phyloP scores from a whole-genome alignment of 2,113 vertebrate genomes.

The Scytalopus superciliaris region DNA sequence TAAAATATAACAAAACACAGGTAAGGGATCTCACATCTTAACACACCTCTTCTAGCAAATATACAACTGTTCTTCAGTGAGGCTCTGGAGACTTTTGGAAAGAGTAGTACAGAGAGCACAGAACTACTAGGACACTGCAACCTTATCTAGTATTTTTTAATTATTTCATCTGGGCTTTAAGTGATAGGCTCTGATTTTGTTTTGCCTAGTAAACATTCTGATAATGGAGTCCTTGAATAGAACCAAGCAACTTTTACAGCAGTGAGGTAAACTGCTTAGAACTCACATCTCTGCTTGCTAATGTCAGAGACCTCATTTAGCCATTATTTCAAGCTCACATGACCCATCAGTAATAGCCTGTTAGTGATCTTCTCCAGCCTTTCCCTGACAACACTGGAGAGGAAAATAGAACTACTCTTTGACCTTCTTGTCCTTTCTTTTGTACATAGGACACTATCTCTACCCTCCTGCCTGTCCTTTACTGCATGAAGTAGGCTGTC shows the following conservation, averaged over 20 bases:
- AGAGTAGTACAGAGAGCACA: neutral
- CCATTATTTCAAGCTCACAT: neutral
- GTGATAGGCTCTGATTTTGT: neutral
- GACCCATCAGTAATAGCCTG: neutral
- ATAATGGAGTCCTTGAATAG: conserved; percentile 1
- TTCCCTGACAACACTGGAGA: neutral
- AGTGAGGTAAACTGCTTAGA: neutral
- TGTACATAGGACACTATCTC: neutral
- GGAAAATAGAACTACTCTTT: neutral
- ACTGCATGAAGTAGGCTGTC: neutral
- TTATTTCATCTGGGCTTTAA: neutral
- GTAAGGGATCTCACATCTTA: neutral
- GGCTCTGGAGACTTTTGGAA: neutral
- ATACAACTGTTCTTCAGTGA: neutral
- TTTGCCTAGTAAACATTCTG: neutral
- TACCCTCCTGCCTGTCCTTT: neutral
- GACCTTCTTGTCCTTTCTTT: neutral
- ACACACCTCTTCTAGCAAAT: neutral
- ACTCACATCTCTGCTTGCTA: neutral
- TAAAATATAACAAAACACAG: neutral
- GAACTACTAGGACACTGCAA: neutral
- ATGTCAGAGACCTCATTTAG: neutral
- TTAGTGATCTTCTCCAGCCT: neutral
- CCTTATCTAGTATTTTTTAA: neutral
- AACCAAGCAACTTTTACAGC: neutral